A percentile compares a stretch with the other conserved stretches of the same genome.
phyloP scores from a whole-genome alignment of 2,113 vertebrate genomes.

The Perccottus glenii region DNA sequence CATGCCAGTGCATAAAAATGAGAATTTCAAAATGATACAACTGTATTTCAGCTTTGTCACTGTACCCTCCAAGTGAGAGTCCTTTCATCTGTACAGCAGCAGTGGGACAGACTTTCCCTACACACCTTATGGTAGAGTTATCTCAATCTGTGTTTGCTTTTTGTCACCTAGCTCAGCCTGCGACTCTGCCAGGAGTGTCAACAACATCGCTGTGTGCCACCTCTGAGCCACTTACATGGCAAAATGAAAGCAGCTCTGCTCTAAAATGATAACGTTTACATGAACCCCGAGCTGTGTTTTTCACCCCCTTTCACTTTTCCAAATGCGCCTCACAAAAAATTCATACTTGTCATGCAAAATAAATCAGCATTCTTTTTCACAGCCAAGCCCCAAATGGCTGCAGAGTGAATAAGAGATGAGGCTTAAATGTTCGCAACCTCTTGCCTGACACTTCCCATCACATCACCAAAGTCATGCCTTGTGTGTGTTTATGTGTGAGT shows the following conservation, averaged over 20 bases:
- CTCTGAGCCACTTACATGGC: conserved; percentile 42
- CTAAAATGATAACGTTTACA: conserved; percentile 67
- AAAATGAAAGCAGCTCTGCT: conserved; percentile 48
- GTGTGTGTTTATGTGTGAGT: conserved; percentile 10
- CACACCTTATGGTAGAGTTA: not conserved
- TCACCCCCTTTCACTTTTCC: conserved; percentile 40
- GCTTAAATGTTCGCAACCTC: conserved; percentile 82
- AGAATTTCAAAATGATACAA: not conserved
- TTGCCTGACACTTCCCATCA: conserved; percentile 81
- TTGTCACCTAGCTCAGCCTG: conserved; percentile 26
- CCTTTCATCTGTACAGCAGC: conserved; percentile 18
- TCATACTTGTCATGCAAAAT: conserved; percentile 86
- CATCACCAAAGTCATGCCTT: conserved; percentile 67
- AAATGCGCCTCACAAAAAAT: conserved; percentile 80
- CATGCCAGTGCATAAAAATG: not conserved
- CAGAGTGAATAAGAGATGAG: conserved; percentile 82
- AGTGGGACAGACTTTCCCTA: conserved; percentile 5
- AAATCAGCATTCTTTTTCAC: conserved; percentile 78
- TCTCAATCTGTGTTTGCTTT: not conserved
- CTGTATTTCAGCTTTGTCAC: conserved; percentile 5
- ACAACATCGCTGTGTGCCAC: conserved; percentile 36
- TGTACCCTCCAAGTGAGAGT: not conserved
- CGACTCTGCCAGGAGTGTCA: conserved; percentile 42
- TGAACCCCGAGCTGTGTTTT: conserved; percentile 43
- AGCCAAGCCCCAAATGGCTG: conserved; percentile 76